phyloP scores from a whole-genome alignment of 2,797 vertebrate genomes.

The Crenichthys baileyi region DNA sequence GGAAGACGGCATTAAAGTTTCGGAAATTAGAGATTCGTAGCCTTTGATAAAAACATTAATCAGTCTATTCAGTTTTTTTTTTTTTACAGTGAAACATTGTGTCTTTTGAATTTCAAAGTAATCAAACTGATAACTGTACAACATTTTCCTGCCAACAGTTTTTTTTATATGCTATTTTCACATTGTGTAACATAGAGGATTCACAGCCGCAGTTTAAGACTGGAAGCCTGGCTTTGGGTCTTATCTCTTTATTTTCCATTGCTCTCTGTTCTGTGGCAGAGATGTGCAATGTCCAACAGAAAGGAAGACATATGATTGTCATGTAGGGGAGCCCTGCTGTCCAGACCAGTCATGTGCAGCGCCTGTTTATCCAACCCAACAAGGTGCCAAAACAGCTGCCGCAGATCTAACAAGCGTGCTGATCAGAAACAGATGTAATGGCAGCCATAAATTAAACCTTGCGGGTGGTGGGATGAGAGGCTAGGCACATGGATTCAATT shows the following conservation, averaged over 20 bases:
- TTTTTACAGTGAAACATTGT: slow-evolving; percentile 15
- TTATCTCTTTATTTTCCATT: slow-evolving; percentile 12
- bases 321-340: slow-evolving; percentile 56
- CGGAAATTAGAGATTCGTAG: slow-evolving; percentile 54
- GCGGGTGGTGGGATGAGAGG: slow-evolving; percentile 53
- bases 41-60: slow-evolving; percentile 33
- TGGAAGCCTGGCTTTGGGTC: slow-evolving; percentile 5
- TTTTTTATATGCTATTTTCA: slow-evolving; percentile 3
- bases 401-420: slow-evolving; percentile 67
- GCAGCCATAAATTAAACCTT: slow-evolving; percentile 70
- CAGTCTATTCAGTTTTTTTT: slow-evolving; percentile 4
- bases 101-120: slow-evolving; percentile 14
- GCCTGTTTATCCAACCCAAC: slow-evolving; percentile 72
- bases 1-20: slow-evolving; percentile 44
- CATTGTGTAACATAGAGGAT: slow-evolving; percentile 1
- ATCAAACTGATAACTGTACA: slow-evolving; percentile 13
- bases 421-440: slow-evolving; percentile 80
- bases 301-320: slow-evolving; percentile 46
- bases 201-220: slow-evolving; percentile 19
- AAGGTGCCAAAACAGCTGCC: slow-evolving; percentile 78
- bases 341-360: slow-evolving; percentile 62
- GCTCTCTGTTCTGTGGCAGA: slow-evolving; percentile 2
- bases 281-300: slow-evolving; percentile 6
- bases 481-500: slow-evolving; percentile 73
- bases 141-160: slow-evolving; percentile 1